Evolutionary conservation across 2,797 vertebrate genomes (phyloP), one percentile per base, ranked within the genome.

Genomic region (Mormyrus hasselquistii): DNA sequence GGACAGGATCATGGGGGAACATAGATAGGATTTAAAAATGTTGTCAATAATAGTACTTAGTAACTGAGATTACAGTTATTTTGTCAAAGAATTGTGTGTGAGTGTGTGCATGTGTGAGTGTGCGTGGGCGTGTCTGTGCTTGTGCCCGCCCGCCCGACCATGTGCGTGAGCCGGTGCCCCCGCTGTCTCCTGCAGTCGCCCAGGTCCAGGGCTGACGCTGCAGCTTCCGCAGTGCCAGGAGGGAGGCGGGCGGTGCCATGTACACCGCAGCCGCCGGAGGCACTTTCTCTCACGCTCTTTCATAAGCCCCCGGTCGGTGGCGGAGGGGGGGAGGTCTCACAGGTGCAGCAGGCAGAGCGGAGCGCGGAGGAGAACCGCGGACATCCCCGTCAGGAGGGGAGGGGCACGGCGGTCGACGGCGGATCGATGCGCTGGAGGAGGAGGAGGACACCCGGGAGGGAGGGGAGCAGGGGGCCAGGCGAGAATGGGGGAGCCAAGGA

Each of bases 341-440:
- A 3, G 50, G 69, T 79, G 38, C 62, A 6, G 62, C 22, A 19
- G 50, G 52, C 3, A 1, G 88, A 83, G 52, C 55, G 7, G 50
- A 47, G 19, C 2, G 38, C 34, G n/a, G 44, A 34, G 4, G 38
- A 4, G 62, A 5, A 44, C 59, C 22, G 55, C 85, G 79, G 65
- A 73, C 29, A 38, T 38, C 65, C 65, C 65, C 12, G 2, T 7
- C 29, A 38, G 65, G 65, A 73, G 65, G 65, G 65, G 65, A 25
- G 62, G 85, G 47, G 55, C 44, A 14, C 52, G 49, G 38, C 85
- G 76, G 57, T 44, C 57, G 50, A 88, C 76, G 52, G 87, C 89
- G 84, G 88, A 85, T 55, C 82, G 62, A 93, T 92, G 92, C 90
- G 93, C 86, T 93, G 93, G 92, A 92, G 89, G 89, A 88, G 92